These are phyloP conservation scores for Lineus longissimus DNA, from an alignment of 1,140 invertebrate genomes.

Conservation along the genomic window DNA sequence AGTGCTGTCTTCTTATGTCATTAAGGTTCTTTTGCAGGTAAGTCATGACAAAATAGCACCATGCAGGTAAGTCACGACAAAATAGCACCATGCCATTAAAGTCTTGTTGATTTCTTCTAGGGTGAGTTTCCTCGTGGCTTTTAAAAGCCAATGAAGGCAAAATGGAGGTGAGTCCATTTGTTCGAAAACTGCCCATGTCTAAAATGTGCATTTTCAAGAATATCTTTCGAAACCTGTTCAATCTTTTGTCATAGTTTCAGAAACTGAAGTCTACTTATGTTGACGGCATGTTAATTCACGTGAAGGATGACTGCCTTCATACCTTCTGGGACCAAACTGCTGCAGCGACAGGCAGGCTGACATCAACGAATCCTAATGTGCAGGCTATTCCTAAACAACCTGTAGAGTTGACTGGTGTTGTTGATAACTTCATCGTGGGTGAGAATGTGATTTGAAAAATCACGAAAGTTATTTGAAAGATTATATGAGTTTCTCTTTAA, in stretches of 20 bases:
- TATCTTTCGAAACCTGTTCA: not conserved
- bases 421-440: slow-evolving; percentile 33
- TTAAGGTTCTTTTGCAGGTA: no score
- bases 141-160: no score
- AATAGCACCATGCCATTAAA: no score
- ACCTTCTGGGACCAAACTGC: slow-evolving; percentile 61
- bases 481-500: not conserved
- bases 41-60: no score
- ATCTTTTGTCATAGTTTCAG: slow-evolving; percentile 35
- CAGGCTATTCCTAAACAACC: slow-evolving; percentile 61
- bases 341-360: slow-evolving; percentile 61
- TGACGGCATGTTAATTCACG: slow-evolving; percentile 56
- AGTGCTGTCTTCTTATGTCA: no score
- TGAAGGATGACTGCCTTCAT: slow-evolving; percentile 48
- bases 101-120: no score
- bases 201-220: not conserved
- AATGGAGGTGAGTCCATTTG: no score
- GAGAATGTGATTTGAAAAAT: not conserved
- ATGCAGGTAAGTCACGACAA: no score
- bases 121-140: no score
- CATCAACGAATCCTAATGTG: slow-evolving; percentile 60
- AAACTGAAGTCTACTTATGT: slow-evolving; percentile 62
- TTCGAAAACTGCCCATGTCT: no score
- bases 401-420: slow-evolving; percentile 41
- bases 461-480: not conserved